Evolutionary conservation across 1,140 invertebrate genomes (phyloP), one percentile per base, ranked within the genome.

Genomic region (Aricia agestis): DNA sequence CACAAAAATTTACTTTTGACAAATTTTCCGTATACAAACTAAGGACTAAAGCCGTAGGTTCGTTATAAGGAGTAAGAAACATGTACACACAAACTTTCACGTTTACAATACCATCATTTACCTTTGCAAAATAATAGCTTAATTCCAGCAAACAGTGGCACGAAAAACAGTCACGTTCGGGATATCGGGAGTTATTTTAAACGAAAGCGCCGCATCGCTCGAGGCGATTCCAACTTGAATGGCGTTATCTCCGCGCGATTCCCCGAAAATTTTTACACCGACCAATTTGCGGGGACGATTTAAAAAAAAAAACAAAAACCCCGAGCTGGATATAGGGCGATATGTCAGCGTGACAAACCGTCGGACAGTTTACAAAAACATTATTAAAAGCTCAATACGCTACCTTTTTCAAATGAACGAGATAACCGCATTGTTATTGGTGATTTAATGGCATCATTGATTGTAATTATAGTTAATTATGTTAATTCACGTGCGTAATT

Each of bases 341-440:
- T 68, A 68, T 68, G 67, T 68, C 67, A 68, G 25, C 45, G 42
- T 68, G 67, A 68, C 67, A 68, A 58, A 68, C 45, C 67, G 42
- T 17, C 67, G 52, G 32, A 70, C 71, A 71, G 71, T 78, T 76
- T 69, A 19, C 72, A 74, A 72, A 71, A 76, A 77, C 74, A 75
- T 76, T 79, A 73, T 76, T 75, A 61, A 69, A 71, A 31, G 52
- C 69, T 59, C 66, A 73, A 72, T 19, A 63, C 45, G 52, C 25
- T 41, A 36, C 58, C 59, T 67, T 71, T 71, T 67, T 67, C 31
- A 57, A 42, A 31, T 31, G 45, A 52, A 36, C 36, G 45, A 11
- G 45, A 52, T 52, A 52, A 52, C 10, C 45, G 36, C 36, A 9
- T 36, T 52, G 45, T 52, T 52, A 52, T 52, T 36, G 36, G 36